Evolutionary conservation across 2,797 vertebrate species (phyloP).

Genomic region (Gila robusta): DNA sequence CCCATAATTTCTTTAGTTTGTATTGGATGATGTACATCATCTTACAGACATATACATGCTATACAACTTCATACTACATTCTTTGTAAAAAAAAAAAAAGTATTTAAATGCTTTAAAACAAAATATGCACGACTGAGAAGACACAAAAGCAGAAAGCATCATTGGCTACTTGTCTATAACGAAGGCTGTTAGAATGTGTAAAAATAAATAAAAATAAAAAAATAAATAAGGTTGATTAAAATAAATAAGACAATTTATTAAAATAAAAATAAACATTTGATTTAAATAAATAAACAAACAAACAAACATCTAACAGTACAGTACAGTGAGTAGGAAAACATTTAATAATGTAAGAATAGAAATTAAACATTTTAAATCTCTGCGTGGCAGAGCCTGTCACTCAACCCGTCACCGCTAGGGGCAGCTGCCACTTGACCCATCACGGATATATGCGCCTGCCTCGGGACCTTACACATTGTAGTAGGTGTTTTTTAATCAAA

Average conservation of each 20-base stretch:
- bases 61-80: background rate
- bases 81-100: background rate
- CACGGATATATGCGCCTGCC: too few relatives aligned
- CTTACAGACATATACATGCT: background rate
- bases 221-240: too few relatives aligned
- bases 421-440: too few relatives aligned
- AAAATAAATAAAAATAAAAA: too few relatives aligned
- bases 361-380: too few relatives aligned
- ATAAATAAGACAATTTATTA: too few relatives aligned
- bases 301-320: background rate
- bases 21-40: background rate
- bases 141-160: background rate
- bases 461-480: too few relatives aligned
- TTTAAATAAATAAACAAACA: background rate
- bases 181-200: background rate
- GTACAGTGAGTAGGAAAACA: background rate
- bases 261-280: background rate
- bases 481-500: too few relatives aligned
- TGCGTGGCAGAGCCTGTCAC: too few relatives aligned
- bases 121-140: background rate
- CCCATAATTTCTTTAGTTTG: background rate
- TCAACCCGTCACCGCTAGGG: too few relatives aligned
- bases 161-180: too few relatives aligned
- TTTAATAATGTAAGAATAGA: background rate
- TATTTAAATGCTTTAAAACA: background rate